These are phyloP conservation scores for Odontomachus brunneus DNA, from an alignment of 1,140 invertebrate species.

Conservation along the genomic window DNA sequence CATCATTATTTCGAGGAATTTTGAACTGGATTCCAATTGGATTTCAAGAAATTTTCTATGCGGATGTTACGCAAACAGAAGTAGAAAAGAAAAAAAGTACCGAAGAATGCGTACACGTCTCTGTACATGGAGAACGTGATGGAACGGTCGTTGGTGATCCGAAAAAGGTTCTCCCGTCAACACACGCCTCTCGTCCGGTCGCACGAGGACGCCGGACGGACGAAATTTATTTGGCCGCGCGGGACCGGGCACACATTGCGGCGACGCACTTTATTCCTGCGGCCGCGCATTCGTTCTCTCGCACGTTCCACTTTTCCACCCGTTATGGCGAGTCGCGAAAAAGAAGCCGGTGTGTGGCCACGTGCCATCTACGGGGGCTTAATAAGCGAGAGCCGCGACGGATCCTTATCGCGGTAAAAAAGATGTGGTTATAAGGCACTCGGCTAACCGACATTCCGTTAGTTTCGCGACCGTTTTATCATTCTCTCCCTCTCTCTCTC, in stretches of 20 bases:
- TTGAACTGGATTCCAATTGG: no score
- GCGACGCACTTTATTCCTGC: constrained; percentile 14
- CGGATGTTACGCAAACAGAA: constrained; percentile 8
- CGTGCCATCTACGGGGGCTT: constrained; percentile 63
- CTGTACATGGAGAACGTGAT: constrained; percentile 2
- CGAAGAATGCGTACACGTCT: background rate
- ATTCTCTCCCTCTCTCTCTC: constrained; percentile 14
- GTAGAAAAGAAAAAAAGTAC: background rate
- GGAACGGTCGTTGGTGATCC: constrained; percentile 8
- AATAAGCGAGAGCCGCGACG: constrained; percentile 58
- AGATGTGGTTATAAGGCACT: constrained; percentile 58
- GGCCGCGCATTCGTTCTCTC: constrained; percentile 30
- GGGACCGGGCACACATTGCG: constrained; percentile 3
- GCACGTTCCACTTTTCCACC: constrained; percentile 62
- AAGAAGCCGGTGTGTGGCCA: constrained; percentile 55
- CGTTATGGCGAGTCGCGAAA: constrained; percentile 51
- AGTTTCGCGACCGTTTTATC: constrained; percentile 57
- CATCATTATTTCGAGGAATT: no score
- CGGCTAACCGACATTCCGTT: constrained; percentile 58
- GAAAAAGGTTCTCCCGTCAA: constrained; percentile 1
- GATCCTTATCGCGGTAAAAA: constrained; percentile 48
- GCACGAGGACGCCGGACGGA: constrained; percentile 3
- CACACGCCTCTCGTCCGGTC: no score
- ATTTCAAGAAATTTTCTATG: no score
- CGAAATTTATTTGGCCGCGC: constrained; percentile 48